Base-by-base conservation (phyloP, 2,888 invertebrate species). In the Leucophenga maculata region DNA sequence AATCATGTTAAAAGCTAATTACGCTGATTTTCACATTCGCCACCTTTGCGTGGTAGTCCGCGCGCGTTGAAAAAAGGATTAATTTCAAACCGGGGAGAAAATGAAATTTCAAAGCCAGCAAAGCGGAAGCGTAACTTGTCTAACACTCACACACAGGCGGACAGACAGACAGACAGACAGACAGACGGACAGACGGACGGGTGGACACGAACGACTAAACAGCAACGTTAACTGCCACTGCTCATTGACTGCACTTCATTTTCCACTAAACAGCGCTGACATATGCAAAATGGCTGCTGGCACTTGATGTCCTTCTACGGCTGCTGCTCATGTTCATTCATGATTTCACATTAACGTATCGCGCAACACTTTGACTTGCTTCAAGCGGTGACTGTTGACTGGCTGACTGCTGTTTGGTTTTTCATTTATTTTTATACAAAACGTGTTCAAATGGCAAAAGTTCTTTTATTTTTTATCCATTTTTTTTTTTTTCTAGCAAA, bases 1-100 rank as follows among this genome's bases (percentile, higher is more conserved):
- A 77, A 75, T 78, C 77, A 70, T 73, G 75, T 78, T 71, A 68
- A 74, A 77, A 75, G 78, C 75, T 78, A 78, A 78, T 78, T 78
- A 77, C 75, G 46, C 65, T 65, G 74, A 73, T 78, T 78, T 72
- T 65, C 67, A 55, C 73, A 57, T 57, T 57, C 65, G 46, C 65
- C 4, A 18, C 50, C 3, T 50, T n/a, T 50, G 18, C 50, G 18
- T 50, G 50, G 13, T 13, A 46, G n/a, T n/a, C n/a, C n/a, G n/a
- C n/a, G n/a, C 31, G 48, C 20, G 52, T 64, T 54, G 50, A 14
- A 48, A 11, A 55, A 68, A 11, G 39, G 66, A 8, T 74, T 71
- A 72, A 77, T 11, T 22, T 20, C 59, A 76, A 76, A 70, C 77
- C 26, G 26, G 50, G 4, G 6, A 16, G 3, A 11, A 18, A 6